Base-by-base conservation (phyloP, 2,888 invertebrate genomes). In the Byasa hedistus region DNA sequence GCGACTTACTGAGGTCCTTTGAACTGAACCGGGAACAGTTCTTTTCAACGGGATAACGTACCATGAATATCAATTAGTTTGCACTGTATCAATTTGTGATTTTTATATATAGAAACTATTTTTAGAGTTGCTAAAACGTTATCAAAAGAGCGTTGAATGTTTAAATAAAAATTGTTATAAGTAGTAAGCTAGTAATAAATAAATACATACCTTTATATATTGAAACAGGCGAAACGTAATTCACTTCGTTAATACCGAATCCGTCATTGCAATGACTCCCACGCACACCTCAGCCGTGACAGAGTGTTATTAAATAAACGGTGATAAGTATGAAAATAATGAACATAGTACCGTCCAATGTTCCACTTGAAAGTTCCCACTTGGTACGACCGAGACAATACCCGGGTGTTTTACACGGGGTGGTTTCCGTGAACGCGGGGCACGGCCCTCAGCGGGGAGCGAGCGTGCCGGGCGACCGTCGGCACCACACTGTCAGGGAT, bases 401-500 rank as follows among this genome's bases (percentile, higher is more conserved):
- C 65, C 55, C 59, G 61, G 61, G 44, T 66, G 59, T 67, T 65
- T 65, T 15, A 69, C 68, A 36, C 63, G 63, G 69, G 68, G 65
- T 67, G 68, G 48, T 66, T 68, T 61, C 67, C 72, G 69, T 69
- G 72, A 65, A n/a, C 71, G 72, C 67, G 75, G 71, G 71, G 64
- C 63, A 68, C 71, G 71, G 62, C 48, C 68, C 70, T 71, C 68
- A 69, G 71, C 64, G 71, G 68, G 77, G 78, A 79, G 80, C 89
- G 87, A 76, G 84, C 78, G 83, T 66, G 74, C 80, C 72, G 74
- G 69, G 73, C 83, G 83, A 75, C 76, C 71, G 76, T 72, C 81
- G 76, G 79, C 79, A 82, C 82, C 79, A 82, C 78, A 91, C 91
- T 91, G 90, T 73, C 81, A 87, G 87, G 91, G 91, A 91, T 89